Percentiles rank a stretch among this genome's conserved stretches.
Evolutionary conservation across 2,113 vertebrate genomes (phyloP).

Genomic region (Zapus hudsonius): DNA sequence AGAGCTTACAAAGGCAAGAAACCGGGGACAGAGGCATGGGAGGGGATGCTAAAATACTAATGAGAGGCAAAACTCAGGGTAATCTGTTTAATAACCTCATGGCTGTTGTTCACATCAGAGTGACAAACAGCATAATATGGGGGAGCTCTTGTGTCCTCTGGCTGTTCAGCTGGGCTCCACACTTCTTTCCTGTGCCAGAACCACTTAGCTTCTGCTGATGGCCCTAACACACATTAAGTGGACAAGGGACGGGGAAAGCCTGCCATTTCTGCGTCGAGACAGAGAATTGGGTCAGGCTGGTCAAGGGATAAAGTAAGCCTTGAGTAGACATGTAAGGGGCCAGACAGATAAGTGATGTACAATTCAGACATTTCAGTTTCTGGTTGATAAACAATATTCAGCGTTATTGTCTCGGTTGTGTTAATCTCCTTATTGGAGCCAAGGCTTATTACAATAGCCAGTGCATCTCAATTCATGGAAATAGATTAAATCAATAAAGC

Average conservation of each 20-base stretch:
- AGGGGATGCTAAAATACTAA: conserved; percentile 80
- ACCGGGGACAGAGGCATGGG: conserved; percentile 67
- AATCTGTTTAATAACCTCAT: conserved; percentile 83
- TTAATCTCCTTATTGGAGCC: conserved; percentile 20
- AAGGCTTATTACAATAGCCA: neutral
- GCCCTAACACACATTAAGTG: conserved; percentile 81
- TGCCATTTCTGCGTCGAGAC: conserved; percentile 58
- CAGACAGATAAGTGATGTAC: neutral
- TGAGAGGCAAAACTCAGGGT: conserved; percentile 76
- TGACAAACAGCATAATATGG: conserved; percentile 82
- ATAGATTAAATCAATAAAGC: neutral
- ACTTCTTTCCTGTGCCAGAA: conserved; percentile 85
- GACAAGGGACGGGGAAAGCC: conserved; percentile 82
- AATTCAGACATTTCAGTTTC: neutral
- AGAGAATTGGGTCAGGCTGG: conserved; percentile 67
- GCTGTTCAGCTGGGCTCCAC: conserved; percentile 80
- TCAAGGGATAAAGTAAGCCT: conserved; percentile 46
- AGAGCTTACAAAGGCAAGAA: conserved; percentile 70
- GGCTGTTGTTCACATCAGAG: conserved; percentile 84
- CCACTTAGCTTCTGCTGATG: conserved; percentile 83
- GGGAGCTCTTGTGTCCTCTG: conserved; percentile 81
- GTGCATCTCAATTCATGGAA: conserved; percentile 12
- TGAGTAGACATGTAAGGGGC: conserved; percentile 5
- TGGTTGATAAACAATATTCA: conserved; percentile 26
- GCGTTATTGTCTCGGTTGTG: neutral